Evolutionary conservation across 2,797 vertebrate genomes (phyloP).

Genomic region (Myoxocephalus aenaeus): DNA sequence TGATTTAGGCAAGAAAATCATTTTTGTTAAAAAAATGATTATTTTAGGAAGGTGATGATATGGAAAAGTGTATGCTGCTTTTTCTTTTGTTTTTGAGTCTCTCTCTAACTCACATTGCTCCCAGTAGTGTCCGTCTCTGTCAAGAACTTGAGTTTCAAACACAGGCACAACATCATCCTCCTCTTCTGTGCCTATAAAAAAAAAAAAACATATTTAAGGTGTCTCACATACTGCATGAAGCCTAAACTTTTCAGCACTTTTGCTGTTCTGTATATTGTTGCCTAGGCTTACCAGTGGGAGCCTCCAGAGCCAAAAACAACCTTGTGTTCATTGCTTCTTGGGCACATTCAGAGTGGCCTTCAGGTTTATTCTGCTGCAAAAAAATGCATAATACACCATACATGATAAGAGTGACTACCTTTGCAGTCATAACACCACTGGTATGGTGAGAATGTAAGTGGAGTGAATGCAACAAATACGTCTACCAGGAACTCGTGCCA

Average conservation of each 20-base stretch:
- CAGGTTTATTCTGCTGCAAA: constrained; percentile 68
- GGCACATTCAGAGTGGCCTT: constrained; percentile 70
- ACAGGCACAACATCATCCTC: constrained; percentile 70
- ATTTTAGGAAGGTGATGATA: too few species aligned
- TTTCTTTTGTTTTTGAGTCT: background rate
- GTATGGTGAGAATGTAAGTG: background rate
- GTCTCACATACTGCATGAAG: background rate
- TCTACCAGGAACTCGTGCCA: constrained; percentile 90
- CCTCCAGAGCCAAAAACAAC: constrained; percentile 85
- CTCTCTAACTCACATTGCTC: constrained; percentile 66
- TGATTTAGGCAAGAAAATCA: too few species aligned
- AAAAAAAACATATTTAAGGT: constrained; percentile 1
- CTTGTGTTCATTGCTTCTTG: constrained; percentile 89
- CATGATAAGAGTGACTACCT: background rate
- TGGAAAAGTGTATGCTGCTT: background rate
- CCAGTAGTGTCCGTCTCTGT: constrained; percentile 34
- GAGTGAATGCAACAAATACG: constrained; percentile 5
- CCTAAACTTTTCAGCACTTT: background rate
- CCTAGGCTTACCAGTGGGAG: constrained; percentile 62
- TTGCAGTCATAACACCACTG: background rate
- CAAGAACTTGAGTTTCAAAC: constrained; percentile 86
- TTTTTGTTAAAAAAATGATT: too few species aligned
- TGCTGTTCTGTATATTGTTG: background rate
- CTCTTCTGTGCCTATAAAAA: constrained; percentile 62
- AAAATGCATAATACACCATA: constrained; percentile 13